Conservation (phyloP, 64 coral and sea anemone species). For the Pocillopora verrucosa region DNA sequence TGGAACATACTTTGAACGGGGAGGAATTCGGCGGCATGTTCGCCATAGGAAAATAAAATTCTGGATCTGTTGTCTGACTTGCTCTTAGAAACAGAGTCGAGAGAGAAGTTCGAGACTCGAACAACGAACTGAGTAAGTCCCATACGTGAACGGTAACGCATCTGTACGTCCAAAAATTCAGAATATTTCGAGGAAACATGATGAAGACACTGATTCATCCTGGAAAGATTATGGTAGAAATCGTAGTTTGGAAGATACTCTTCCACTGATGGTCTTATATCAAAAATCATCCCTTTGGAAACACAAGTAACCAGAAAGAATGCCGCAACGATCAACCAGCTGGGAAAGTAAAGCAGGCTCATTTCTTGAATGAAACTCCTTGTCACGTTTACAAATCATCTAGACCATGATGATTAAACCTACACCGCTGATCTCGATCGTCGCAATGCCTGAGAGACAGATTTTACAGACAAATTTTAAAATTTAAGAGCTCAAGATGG, state of each 20-base stretch:
- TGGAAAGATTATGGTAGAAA: slow-evolving; percentile 83
- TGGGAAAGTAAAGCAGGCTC: not conserved
- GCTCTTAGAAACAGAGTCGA: slow-evolving; percentile 13
- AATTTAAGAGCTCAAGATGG: not conserved
- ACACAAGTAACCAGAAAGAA: not conserved
- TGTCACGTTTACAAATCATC: not conserved
- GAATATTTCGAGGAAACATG: slow-evolving; percentile 60
- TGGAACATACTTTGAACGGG: slow-evolving; percentile 85
- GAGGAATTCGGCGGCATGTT: slow-evolving; percentile 86
- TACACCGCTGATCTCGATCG: not conserved
- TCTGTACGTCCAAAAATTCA: slow-evolving; percentile 70
- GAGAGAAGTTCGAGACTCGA: slow-evolving; percentile 73
- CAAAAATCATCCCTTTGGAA: slow-evolving; percentile 61
- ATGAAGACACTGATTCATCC: slow-evolving; percentile 70
- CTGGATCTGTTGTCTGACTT: slow-evolving; percentile 39
- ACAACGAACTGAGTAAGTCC: slow-evolving; percentile 82
- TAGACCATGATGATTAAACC: not conserved
- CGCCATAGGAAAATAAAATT: slow-evolving; percentile 79
- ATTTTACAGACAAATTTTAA: not conserved
- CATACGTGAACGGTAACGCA: slow-evolving; percentile 78
- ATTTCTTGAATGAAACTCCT: slow-evolving; percentile 10
- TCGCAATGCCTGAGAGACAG: not conserved
- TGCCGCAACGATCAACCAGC: not conserved
- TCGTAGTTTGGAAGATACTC: slow-evolving; percentile 69
- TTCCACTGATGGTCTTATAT: slow-evolving; percentile 57